Percentiles rank a stretch among this genome's conserved stretches.
Evolutionary conservation across 1,140 invertebrate species (phyloP).

Genomic region (Pissodes strobi): DNA sequence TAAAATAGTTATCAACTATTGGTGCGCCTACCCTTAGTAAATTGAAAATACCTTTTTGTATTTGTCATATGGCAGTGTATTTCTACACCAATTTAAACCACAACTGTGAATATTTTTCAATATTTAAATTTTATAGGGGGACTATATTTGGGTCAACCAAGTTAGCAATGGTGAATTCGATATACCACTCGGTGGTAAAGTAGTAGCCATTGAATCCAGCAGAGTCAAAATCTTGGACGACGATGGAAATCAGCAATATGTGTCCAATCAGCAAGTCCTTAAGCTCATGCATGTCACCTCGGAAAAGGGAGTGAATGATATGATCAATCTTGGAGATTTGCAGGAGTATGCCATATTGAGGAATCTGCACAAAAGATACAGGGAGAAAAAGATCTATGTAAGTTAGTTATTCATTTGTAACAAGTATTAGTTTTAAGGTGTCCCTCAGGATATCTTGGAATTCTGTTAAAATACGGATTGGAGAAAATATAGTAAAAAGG

Average conservation of each 20-base stretch:
- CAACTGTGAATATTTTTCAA: background rate
- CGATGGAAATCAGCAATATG: conserved; percentile 68
- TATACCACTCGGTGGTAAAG: conserved; percentile 80
- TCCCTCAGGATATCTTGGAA: too few species aligned
- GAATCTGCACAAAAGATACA: conserved; percentile 90
- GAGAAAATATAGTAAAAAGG: too few species aligned
- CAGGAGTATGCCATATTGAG: conserved; percentile 91
- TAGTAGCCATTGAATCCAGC: conserved; percentile 78
- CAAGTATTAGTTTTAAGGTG: background rate
- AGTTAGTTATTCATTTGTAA: conserved; percentile 53
- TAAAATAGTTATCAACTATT: too few species aligned
- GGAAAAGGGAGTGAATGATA: conserved; percentile 86
- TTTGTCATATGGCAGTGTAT: background rate
- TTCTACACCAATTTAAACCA: background rate
- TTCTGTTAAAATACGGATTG: too few species aligned
- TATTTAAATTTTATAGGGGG: conserved; percentile 62
- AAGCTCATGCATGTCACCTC: conserved; percentile 87
- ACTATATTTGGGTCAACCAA: conserved; percentile 86
- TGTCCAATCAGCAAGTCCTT: conserved; percentile 63
- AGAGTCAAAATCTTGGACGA: conserved; percentile 79
- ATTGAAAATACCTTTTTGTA: too few species aligned
- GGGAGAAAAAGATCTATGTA: conserved; percentile 88
- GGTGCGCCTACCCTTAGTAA: too few species aligned
- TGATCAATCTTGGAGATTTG: conserved; percentile 90
- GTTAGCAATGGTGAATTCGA: conserved; percentile 73